Evolutionary conservation across 2,797 vertebrate genomes (phyloP).

Genomic region (Halcyon smyrnensis): DNA sequence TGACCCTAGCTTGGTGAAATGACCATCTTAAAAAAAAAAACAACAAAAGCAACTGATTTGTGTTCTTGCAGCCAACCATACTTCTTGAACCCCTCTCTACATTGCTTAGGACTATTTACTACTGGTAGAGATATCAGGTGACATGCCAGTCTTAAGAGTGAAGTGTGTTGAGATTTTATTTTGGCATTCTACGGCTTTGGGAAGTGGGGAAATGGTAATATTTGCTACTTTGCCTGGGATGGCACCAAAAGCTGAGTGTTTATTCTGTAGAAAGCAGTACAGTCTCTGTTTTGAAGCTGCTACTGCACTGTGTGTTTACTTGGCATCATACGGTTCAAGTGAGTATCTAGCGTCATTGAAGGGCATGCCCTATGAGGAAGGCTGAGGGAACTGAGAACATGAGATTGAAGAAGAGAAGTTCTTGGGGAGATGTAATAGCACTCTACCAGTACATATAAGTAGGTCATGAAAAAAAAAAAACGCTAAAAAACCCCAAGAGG

Average conservation of each 20-base stretch:
- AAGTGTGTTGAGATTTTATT: not conserved
- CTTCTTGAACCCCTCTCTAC: not conserved
- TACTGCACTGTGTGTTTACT: not conserved
- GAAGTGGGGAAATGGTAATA: not conserved
- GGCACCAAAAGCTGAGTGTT: not conserved
- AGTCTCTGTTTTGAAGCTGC: not conserved
- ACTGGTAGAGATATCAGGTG: not conserved
- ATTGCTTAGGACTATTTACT: not conserved
- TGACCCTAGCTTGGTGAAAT: not conserved
- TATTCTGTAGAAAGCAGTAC: fast-evolving
- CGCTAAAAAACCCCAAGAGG: not conserved
- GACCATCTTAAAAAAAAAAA: not conserved
- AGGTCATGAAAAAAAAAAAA: not conserved
- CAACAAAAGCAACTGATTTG: not conserved
- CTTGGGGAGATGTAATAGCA: not conserved
- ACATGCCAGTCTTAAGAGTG: not conserved
- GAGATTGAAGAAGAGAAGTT: not conserved
- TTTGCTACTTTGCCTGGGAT: not conserved
- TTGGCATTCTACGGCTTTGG: not conserved
- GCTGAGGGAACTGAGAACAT: not conserved
- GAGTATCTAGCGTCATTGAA: not conserved
- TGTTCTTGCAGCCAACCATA: not conserved
- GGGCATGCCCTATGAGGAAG: not conserved
- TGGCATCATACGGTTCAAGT: not conserved
- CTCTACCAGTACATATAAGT: not conserved